phyloP scores from a whole-genome alignment of 2,113 vertebrate species.

The Trogon melanurus region DNA sequence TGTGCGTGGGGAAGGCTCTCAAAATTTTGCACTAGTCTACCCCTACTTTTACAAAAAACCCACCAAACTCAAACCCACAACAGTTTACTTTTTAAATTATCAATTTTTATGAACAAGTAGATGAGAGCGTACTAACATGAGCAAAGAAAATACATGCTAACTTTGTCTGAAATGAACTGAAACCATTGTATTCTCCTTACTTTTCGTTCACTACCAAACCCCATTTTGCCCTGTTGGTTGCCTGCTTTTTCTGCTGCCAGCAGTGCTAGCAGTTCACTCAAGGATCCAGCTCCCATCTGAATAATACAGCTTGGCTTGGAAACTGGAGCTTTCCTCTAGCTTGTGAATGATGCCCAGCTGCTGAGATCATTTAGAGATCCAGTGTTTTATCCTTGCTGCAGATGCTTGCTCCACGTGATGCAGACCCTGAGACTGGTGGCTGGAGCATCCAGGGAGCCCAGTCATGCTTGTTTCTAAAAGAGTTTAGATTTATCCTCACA shows the following conservation, averaged over 20 bases:
- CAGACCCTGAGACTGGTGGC: not conserved
- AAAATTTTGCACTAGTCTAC: too few relatives aligned
- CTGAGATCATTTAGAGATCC: not conserved
- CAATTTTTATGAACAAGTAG: not conserved
- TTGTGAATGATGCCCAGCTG: not conserved
- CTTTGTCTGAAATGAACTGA: not conserved
- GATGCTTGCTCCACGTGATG: not conserved
- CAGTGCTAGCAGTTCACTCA: not conserved
- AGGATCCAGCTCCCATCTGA: not conserved
- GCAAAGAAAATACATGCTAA: not conserved
- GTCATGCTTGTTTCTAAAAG: not conserved
- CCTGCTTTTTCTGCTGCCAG: not conserved
- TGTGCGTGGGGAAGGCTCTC: too few relatives aligned
- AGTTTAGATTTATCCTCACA: not conserved
- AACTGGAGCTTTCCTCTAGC: not conserved
- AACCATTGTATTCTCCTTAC: not conserved
- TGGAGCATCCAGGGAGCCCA: not conserved
- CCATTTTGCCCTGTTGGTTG: not conserved
- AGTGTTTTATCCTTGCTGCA: not conserved
- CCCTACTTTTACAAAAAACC: too few relatives aligned
- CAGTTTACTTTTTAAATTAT: not conserved
- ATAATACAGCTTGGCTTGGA: not conserved
- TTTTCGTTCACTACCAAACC: not conserved
- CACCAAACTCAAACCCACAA: too few relatives aligned
- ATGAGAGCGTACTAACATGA: not conserved